Percentiles rank a stretch among this genome's conserved stretches.
phyloP scores from a whole-genome alignment of 2,113 vertebrate genomes.

The Bungarus multicinctus region DNA sequence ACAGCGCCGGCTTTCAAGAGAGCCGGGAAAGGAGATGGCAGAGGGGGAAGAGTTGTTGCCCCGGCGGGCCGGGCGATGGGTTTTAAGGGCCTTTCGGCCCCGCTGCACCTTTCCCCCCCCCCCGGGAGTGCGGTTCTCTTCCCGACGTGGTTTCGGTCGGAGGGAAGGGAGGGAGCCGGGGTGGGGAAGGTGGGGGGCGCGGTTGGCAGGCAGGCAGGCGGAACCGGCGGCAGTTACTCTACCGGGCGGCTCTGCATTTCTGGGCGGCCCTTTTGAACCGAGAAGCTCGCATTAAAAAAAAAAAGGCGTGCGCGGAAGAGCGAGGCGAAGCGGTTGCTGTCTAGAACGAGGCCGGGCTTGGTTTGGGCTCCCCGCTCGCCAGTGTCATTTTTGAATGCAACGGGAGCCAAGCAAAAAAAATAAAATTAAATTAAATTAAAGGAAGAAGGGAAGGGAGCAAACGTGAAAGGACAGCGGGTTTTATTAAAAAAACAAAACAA shows the following conservation, averaged over 20 bases:
- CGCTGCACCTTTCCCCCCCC: no score
- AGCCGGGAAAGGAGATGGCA: background rate
- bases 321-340: no score
- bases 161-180: background rate
- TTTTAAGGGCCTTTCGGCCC: no score
- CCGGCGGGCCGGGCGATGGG: no score
- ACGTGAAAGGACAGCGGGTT: background rate
- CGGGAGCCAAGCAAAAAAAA: background rate
- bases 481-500: background rate
- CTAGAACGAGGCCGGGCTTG: no score
- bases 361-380: background rate
- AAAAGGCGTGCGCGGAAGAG: background rate
- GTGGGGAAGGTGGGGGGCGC: rapidly evolving
- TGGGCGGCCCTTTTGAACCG: no score
- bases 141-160: no score
- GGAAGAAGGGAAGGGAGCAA: no score
- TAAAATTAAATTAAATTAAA: background rate
- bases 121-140: no score
- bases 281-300: no score
- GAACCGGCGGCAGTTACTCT: background rate
- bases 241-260: background rate
- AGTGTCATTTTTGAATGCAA: background rate
- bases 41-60: no score
- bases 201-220: no score
- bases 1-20: background rate